phyloP scores from a whole-genome alignment of 1,140 invertebrate species.

The Aphaenogaster rudis region DNA sequence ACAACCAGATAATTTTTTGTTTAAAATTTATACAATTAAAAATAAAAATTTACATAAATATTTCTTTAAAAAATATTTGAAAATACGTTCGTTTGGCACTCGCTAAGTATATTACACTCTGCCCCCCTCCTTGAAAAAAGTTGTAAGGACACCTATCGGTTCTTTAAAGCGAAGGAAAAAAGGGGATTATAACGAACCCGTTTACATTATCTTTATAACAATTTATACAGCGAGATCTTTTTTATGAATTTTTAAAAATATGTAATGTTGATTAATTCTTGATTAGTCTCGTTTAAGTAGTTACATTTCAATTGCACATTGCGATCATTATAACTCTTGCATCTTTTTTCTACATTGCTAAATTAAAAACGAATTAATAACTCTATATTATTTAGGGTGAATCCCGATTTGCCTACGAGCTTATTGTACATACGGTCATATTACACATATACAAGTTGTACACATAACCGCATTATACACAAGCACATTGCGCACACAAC shows the following conservation, averaged over 20 bases:
- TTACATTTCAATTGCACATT: neutral
- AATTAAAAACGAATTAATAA: conserved; percentile 1
- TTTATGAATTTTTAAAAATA: neutral
- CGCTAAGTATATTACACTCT: too few species aligned
- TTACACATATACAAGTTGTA: too few species aligned
- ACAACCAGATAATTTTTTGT: too few species aligned
- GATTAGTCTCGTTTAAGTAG: neutral
- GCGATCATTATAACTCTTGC: neutral
- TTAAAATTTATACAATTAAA: too few species aligned
- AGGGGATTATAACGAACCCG: neutral
- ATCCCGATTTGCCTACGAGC: too few species aligned
- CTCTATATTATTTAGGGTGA: neutral
- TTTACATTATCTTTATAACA: neutral
- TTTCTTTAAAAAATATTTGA: too few species aligned
- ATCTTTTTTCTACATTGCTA: neutral
- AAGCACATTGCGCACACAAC: too few species aligned
- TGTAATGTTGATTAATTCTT: neutral
- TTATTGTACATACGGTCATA: too few species aligned
- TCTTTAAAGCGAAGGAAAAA: neutral
- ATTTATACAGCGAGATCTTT: neutral
- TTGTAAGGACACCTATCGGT: neutral
- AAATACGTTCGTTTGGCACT: too few species aligned
- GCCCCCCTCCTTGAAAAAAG: too few species aligned
- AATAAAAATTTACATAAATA: too few species aligned
- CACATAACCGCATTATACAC: too few species aligned